Percentiles rank a stretch among this genome's conserved stretches.
phyloP scores from a whole-genome alignment of 2,113 vertebrate species.

The Marcusenius ussheri region DNA sequence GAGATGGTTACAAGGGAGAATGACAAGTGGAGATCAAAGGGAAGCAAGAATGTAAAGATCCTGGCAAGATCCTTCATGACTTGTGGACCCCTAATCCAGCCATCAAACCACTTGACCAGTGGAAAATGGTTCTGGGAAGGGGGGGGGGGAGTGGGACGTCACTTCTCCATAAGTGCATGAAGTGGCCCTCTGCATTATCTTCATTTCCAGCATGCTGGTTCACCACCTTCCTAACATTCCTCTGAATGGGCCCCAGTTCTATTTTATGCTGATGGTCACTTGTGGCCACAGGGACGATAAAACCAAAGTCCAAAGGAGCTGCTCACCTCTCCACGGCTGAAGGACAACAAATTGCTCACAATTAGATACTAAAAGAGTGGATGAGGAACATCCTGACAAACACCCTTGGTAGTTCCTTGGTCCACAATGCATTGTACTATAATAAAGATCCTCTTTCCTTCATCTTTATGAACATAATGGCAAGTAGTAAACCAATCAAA shows the following conservation, averaged over 20 bases:
- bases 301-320: conserved; percentile 24
- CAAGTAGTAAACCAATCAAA: neutral
- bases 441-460: neutral
- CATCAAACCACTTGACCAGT: neutral
- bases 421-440: neutral
- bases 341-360: conserved; percentile 12
- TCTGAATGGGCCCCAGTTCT: neutral
- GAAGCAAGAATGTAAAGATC: neutral
- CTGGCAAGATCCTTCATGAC: neutral
- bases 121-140: neutral
- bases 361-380: conserved; percentile 16
- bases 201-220: neutral
- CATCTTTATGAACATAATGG: neutral
- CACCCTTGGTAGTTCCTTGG: neutral
- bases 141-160: neutral
- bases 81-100: neutral
- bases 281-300: conserved; percentile 16
- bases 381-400: neutral
- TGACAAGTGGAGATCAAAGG: neutral
- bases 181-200: neutral
- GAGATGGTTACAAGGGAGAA: neutral
- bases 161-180: neutral
- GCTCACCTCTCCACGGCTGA: conserved; percentile 23
- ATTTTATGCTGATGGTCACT: conserved; percentile 7
- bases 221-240: neutral